phyloP scores from a whole-genome alignment of 2,888 invertebrate species.

The Lepidocyrtoides sp. region DNA sequence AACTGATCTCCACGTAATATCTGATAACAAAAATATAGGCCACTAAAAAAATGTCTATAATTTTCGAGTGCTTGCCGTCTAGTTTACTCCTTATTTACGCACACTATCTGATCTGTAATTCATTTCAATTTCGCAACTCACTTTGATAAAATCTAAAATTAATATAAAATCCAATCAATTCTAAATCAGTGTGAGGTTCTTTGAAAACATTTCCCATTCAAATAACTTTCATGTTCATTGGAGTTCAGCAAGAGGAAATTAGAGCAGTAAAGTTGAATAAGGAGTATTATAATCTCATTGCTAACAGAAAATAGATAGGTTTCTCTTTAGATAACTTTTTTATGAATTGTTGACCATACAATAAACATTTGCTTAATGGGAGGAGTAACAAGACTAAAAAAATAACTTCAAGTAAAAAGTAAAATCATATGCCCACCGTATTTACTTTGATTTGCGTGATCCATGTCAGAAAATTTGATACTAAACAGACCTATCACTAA shows the following conservation, averaged over 20 bases:
- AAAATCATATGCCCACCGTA: background rate
- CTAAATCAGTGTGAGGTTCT: background rate
- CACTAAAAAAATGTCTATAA: background rate
- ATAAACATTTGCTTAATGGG: background rate
- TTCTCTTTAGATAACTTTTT: too few species aligned
- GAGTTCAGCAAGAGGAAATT: background rate
- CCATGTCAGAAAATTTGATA: background rate
- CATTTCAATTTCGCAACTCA: background rate
- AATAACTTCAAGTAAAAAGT: conserved; percentile 22
- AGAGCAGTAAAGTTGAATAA: background rate
- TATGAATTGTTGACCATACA: too few species aligned
- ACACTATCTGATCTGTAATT: background rate
- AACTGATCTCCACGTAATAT: background rate
- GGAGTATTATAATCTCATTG: too few species aligned
- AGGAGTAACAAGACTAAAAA: background rate
- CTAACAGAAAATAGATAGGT: too few species aligned
- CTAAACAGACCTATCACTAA: background rate
- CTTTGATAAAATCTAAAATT: background rate
- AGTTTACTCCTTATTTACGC: background rate
- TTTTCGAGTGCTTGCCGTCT: background rate
- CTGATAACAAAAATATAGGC: background rate
- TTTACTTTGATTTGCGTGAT: conserved; percentile 10
- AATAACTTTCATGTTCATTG: background rate
- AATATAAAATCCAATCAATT: background rate
- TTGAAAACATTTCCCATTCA: background rate